phyloP scores from a whole-genome alignment of 2,797 vertebrate species.

The Graptemys geographica region DNA sequence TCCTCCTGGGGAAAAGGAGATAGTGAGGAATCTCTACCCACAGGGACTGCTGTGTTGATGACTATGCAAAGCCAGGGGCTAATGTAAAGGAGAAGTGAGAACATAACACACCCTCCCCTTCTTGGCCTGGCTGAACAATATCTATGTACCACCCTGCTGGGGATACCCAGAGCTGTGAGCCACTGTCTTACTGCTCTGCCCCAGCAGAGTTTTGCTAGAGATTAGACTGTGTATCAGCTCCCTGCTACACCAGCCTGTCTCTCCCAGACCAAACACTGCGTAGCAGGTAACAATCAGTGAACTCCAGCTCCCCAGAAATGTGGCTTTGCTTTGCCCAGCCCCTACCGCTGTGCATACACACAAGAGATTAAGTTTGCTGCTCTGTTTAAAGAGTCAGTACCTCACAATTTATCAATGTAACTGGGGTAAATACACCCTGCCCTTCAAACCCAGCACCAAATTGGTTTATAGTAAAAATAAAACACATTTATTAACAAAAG shows the following conservation, averaged over 20 bases:
- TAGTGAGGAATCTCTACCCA: not conserved
- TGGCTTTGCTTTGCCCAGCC: not conserved
- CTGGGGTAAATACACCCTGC: not conserved
- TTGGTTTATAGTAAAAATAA: not conserved
- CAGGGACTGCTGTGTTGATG: rapidly evolving
- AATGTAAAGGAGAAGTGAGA: rapidly evolving
- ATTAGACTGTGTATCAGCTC: not conserved
- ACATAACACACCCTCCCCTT: rapidly evolving
- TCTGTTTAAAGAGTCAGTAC: not conserved
- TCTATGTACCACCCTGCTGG: not conserved
- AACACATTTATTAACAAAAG: no score
- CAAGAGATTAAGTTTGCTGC: not conserved
- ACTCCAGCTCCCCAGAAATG: not conserved
- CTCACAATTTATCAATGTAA: not conserved
- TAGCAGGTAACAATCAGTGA: not conserved
- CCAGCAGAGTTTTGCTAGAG: not conserved
- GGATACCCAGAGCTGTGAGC: not conserved
- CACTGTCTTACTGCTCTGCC: not conserved
- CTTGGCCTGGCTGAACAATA: not conserved
- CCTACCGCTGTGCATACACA: not conserved
- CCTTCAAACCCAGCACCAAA: not conserved
- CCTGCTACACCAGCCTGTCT: not conserved
- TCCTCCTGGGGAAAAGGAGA: not conserved
- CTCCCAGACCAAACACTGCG: not conserved
- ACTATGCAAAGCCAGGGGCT: rapidly evolving